Evolutionary conservation across 1,140 invertebrate genomes (phyloP), one percentile per base, ranked within the genome.

Genomic region (Brachionus koreanus): DNA sequence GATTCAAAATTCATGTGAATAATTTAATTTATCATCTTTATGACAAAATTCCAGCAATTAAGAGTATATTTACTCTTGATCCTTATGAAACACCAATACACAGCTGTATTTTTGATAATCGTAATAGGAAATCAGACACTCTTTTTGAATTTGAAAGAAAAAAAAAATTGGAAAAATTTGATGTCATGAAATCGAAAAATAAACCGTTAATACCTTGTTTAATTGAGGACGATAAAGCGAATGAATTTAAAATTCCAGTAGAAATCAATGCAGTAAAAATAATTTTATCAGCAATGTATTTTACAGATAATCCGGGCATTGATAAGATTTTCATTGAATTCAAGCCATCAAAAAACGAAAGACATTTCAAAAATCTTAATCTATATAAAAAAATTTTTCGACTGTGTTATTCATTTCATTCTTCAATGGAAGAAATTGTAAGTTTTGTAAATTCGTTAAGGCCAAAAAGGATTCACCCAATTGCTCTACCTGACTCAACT

Each of bases 391-490:
- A 29, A 29, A 79, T 83, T 12, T 83, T 81, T 63, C 69, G 82
- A 7, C 52, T 84, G 33, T 88, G 87, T 67, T 88, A 87, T 83
- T 88, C 87, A 1, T 87, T 88, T 83, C 87, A 88, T 81, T 87
- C 87, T 1, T 88, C 87, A 0, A 86, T 86, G 65, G 83, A 79
- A 42, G 87, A 88, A 83, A 84, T 88, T 25, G 83, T 84, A 75
- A 86, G 87, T 83, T 82, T 88, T 29, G 83, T 88, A 4, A 84
- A 84, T 6, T 86, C 86, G 69, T 75, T 88, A 23, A 85, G 85
- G 46, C 87, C 87, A 7, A 74, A 85, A 9, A 57, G 69, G 43
- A 86, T 85, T 0, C 84, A 83, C 76, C 84, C 87, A 25, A 88
- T 87, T 83, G 87, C 88, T 1, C 84, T 85, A 63, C 86, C 87